Conservation (phyloP, 2,113 vertebrate genomes). For the Oriolus oriolus region DNA sequence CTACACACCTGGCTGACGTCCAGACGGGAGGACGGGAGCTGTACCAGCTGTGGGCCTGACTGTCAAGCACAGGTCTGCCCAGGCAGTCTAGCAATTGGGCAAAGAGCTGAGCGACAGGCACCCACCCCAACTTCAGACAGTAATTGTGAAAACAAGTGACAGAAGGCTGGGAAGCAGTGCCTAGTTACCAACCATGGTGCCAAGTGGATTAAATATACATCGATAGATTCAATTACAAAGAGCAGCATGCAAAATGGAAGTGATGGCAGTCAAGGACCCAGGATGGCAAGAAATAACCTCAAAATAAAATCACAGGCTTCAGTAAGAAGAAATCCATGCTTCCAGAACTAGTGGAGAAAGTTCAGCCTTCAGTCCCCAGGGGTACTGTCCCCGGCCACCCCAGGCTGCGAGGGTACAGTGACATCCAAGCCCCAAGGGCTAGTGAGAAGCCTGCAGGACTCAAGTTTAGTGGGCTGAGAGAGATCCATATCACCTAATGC, state of each 20-base stretch:
- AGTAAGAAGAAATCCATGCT: background rate
- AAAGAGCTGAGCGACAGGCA: background rate
- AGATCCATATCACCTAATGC: slow-evolving; percentile 26
- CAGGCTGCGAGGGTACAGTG: background rate
- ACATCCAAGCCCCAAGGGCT: slow-evolving; percentile 4
- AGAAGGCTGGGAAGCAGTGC: slow-evolving; percentile 50
- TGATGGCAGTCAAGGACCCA: slow-evolving; percentile 7
- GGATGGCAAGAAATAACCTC: background rate
- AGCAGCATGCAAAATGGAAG: slow-evolving; percentile 31
- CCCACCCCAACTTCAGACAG: slow-evolving; percentile 4
- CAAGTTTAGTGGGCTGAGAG: background rate
- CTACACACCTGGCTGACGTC: background rate
- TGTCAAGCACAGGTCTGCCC: background rate
- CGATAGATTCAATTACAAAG: slow-evolving; percentile 52
- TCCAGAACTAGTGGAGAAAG: background rate
- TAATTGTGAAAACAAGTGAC: slow-evolving; percentile 51
- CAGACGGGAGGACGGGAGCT: background rate
- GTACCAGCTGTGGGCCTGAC: background rate
- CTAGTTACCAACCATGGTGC: slow-evolving; percentile 38
- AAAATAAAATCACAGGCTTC: background rate
- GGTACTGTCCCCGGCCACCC: background rate
- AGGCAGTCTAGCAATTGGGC: background rate
- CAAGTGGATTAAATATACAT: slow-evolving; percentile 62
- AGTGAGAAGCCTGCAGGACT: slow-evolving; percentile 1
- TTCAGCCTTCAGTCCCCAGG: background rate